Evolutionary conservation across 2,888 invertebrate species (phyloP), one percentile per base, ranked within the genome.

Genomic region (Sesia apiformis): DNA sequence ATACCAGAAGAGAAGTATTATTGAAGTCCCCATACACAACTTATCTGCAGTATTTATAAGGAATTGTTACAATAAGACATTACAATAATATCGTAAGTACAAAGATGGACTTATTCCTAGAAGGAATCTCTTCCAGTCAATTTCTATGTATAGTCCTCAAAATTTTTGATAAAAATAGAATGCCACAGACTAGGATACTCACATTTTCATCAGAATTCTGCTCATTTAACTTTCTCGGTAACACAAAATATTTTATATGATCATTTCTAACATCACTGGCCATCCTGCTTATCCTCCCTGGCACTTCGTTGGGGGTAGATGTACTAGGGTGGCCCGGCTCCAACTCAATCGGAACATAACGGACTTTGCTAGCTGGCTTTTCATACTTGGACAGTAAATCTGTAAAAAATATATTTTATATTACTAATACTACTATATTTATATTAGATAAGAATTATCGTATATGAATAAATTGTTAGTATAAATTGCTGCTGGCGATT

Each of bases 341-440:
- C 55, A 87, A 56, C 61, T 81, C 78, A 57, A 90, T 85, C 46
- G 90, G 90, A 53, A 90, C 78, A 67, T 86, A 81, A 49, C 84
- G 74, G 6, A 86, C 74, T 64, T 81, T 81, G 59, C 77, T 76
- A 52, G 61, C 65, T 55, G 58, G 59, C 41, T 67, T 78, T 38
- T 76, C 71, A 51, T 74, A 66, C 54, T 60, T 68, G 38, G 70
- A 65, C 76, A 74, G 74, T 43, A 62, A 46, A 67, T 81, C 84
- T 84, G 69, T 23, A 72, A 74, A 39, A 49, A 49, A 23, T 4
- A 49, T 23, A 49, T 49, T 8, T 42, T 7, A 7, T 6, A 42
- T 5, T 7, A 3, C 42, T 42, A 5, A 6, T 6, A n/a, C n/a
- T n/a, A n/a, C n/a, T n/a, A n/a, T n/a, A 42, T 42, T 42, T 42